Evolutionary conservation across 2,888 invertebrate species (phyloP), one percentile per base, ranked within the genome.

Genomic region (Plusia festucae): DNA sequence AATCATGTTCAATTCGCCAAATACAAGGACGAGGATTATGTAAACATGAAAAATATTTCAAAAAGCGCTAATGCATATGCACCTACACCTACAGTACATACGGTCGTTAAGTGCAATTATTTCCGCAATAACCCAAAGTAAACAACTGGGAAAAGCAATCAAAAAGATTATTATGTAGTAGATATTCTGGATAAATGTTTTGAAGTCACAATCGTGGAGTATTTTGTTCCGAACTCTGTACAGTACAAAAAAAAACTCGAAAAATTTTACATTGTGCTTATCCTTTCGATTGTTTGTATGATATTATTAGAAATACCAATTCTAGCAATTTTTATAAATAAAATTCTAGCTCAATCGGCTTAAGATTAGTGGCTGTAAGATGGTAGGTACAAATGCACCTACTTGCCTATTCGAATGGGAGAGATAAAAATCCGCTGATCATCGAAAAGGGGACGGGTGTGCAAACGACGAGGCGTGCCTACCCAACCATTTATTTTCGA

Each of bases 391-490:
- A 77, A 79, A 77, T 80, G 74, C 77, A 77, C 46, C 62, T 70
- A 77, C 73, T 77, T 81, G 81, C 77, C 78, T 74, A 80, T 82
- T 83, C 72, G 82, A 75, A 84, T 83, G 65, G 78, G 66, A 78
- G 69, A 83, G 82, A 87, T 89, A 88, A 87, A 90, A 90, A 87
- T 82, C 83, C 84, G 84, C 87, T 88, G 87, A 88, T 89, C 85
- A 87, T 84, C 68, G 81, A 74, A 73, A 78, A 68, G 69, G 78
- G 77, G 75, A 70, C 71, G 63, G 80, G 73, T 68, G 76, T 74
- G 67, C 68, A 81, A 88, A 80, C 85, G 85, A 76, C 65, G 79
- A 83, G 86, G 87, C 87, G 88, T 86, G 86, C 76, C 85, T 76
- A 72, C 69, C 77, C 82, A 79, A 82, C 85, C 85, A 83, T 88